phyloP scores from a whole-genome alignment of 2,888 invertebrate species.

The Brassicogethes aeneus region DNA sequence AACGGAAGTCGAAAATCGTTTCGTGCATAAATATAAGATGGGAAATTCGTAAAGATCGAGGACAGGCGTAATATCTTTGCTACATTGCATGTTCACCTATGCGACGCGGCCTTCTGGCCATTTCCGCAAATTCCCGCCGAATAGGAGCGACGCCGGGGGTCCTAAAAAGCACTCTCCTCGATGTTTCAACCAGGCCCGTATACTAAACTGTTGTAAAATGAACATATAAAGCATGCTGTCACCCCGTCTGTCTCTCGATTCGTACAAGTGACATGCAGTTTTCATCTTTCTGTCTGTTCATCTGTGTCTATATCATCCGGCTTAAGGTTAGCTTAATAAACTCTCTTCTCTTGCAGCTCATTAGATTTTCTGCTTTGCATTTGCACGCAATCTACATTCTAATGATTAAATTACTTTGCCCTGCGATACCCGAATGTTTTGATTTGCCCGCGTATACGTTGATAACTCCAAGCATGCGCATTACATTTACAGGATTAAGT shows the following conservation, averaged over 20 bases:
- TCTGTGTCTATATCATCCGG: neutral
- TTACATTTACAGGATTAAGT: no score
- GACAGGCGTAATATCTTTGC: slow-evolving; percentile 7
- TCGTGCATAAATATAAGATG: slow-evolving; percentile 19
- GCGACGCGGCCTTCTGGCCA: slow-evolving; percentile 33
- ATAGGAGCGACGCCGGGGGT: slow-evolving; percentile 25
- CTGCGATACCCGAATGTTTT: no score
- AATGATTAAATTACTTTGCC: no score
- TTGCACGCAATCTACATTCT: no score
- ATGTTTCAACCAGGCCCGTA: slow-evolving; percentile 29
- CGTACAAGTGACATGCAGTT: slow-evolving; percentile 29
- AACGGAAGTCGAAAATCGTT: slow-evolving; percentile 4
- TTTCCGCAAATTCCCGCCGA: slow-evolving; percentile 27
- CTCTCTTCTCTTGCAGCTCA: no score
- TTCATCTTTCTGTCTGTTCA: slow-evolving; percentile 17
- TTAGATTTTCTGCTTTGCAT: no score
- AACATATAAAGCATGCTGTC: slow-evolving; percentile 41
- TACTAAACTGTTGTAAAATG: slow-evolving; percentile 42
- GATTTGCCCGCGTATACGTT: no score
- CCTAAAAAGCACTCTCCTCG: slow-evolving; percentile 35
- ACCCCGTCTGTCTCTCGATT: slow-evolving; percentile 28
- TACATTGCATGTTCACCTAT: slow-evolving; percentile 32
- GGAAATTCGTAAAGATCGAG: slow-evolving; percentile 14
- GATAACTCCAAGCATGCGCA: no score
- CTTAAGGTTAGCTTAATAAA: neutral